These are phyloP conservation scores for Urocyon cinereoargenteus DNA, from an alignment of 2,797 vertebrate species.

Conservation along the genomic window DNA sequence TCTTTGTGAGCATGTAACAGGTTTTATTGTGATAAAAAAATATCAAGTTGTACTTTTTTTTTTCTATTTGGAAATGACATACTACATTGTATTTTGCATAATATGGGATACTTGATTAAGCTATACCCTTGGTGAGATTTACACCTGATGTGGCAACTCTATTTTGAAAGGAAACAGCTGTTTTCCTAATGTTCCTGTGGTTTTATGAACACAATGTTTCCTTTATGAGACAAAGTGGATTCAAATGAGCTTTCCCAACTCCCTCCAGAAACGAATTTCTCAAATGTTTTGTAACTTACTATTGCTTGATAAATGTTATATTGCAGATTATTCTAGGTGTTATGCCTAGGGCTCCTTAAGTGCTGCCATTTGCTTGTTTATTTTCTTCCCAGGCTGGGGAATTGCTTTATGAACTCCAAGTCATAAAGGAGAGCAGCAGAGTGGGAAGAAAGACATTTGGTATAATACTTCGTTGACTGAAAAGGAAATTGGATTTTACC, in stretches of 20 bases:
- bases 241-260: constrained; percentile 75
- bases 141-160: constrained; percentile 61
- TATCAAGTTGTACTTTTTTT: not conserved
- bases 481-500: constrained; percentile 81
- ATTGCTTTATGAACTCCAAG: constrained; percentile 76
- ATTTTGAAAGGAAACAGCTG: constrained; percentile 79
- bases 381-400: constrained; percentile 75
- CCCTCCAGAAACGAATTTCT: constrained; percentile 79
- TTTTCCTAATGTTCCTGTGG: constrained; percentile 76
- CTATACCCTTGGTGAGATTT: constrained; percentile 62
- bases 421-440: constrained; percentile 70
- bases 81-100: constrained; percentile 9
- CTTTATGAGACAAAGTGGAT: constrained; percentile 81
- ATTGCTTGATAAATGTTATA: constrained; percentile 78
- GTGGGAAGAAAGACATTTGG: constrained; percentile 73
- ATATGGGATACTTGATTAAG: constrained; percentile 70
- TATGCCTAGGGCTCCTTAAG: constrained; percentile 73
- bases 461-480: constrained; percentile 68
- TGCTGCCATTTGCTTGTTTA: constrained; percentile 80
- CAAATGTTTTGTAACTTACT: constrained; percentile 74
- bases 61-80: not conserved
- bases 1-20: not conserved
- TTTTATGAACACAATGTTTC: constrained; percentile 77
- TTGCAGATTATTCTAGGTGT: constrained; percentile 74
- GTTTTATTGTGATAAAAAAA: constrained; percentile 10